A percentile compares a stretch with the other conserved stretches of the same genome.
phyloP scores from a whole-genome alignment of 2,888 invertebrate species.

The Tenthredo amoena region DNA sequence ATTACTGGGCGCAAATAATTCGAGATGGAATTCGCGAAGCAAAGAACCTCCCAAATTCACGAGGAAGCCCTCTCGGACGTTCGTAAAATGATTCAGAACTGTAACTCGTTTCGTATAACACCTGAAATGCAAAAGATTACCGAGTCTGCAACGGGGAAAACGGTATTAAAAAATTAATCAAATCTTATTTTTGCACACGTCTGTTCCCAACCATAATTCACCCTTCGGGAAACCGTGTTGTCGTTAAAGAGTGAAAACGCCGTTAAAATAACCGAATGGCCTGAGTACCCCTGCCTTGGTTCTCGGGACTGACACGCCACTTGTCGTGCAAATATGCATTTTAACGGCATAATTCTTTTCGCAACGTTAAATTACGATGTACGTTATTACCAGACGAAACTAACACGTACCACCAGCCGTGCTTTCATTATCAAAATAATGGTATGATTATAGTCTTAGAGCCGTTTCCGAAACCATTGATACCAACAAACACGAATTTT shows the following conservation, averaged over 20 bases:
- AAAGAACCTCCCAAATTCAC: background rate
- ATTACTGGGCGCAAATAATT: background rate
- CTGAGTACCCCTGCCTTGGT: background rate
- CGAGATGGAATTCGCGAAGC: background rate
- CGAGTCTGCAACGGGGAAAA: background rate
- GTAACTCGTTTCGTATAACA: background rate
- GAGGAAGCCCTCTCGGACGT: background rate
- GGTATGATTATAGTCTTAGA: background rate
- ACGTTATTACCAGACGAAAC: constrained; percentile 14
- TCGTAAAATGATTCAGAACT: background rate
- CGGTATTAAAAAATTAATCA: background rate
- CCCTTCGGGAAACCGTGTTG: background rate
- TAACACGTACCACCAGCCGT: background rate
- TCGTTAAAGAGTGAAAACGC: background rate
- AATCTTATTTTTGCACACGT: background rate
- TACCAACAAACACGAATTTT: background rate
- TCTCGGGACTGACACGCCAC: background rate
- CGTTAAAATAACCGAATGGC: background rate
- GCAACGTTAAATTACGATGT: constrained; percentile 11
- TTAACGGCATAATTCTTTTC: constrained; percentile 12
- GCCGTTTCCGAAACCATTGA: background rate
- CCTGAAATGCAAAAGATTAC: background rate
- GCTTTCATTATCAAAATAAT: background rate
- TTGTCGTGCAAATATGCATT: constrained; percentile 37
- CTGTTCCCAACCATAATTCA: background rate